phyloP scores from a whole-genome alignment of 2,888 invertebrate genomes.

The Dryadula phaetusa region DNA sequence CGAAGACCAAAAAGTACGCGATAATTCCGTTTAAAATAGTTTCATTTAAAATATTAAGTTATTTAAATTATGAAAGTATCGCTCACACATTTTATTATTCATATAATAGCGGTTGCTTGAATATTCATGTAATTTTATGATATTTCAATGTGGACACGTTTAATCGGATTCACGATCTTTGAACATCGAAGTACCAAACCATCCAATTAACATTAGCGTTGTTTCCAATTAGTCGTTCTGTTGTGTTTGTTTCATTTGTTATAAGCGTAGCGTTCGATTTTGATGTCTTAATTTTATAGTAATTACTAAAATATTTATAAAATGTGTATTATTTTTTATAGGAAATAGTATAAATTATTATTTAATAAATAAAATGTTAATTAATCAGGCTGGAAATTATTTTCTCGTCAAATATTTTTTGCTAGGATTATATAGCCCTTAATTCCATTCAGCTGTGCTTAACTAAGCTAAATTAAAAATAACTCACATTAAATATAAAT shows the following conservation, averaged over 20 bases:
- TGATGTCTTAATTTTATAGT: conserved; percentile 9
- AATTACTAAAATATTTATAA: too few species aligned
- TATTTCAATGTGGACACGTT: conserved; percentile 20
- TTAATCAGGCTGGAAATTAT: too few species aligned
- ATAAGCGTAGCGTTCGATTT: conserved; percentile 10
- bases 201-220: conserved; percentile 35
- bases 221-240: conserved; percentile 35
- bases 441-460: too few species aligned
- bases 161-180: conserved; percentile 18
- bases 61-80: neutral
- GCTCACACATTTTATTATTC: neutral
- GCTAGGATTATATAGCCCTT: too few species aligned
- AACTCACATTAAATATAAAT: too few species aligned
- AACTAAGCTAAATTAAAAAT: too few species aligned
- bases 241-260: conserved; percentile 34
- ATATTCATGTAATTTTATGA: conserved; percentile 21
- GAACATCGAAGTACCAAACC: conserved; percentile 3
- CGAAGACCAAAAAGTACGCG: too few species aligned
- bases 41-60: neutral
- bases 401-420: too few species aligned
- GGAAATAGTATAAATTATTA: too few species aligned
- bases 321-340: too few species aligned
- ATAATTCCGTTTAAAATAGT: too few species aligned
- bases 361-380: too few species aligned
- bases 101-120: neutral